These are phyloP conservation scores for Cryptosula pallasiana DNA, from an alignment of 2,888 invertebrate genomes.

Conservation along the genomic window DNA sequence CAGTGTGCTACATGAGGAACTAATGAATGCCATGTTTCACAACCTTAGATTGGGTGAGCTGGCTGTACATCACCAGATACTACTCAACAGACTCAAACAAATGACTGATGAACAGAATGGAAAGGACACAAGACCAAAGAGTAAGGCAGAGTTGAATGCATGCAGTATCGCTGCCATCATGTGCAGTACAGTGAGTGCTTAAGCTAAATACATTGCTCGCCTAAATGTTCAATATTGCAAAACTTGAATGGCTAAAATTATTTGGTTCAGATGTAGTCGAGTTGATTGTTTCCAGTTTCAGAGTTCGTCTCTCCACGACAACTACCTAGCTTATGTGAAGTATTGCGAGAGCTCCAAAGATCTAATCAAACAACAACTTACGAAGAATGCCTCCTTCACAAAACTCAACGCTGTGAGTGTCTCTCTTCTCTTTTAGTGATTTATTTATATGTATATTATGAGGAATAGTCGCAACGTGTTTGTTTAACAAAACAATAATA, in stretches of 20 bases:
- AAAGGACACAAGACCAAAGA: background rate
- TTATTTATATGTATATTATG: background rate
- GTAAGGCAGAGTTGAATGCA: too few relatives aligned
- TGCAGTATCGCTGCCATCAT: background rate
- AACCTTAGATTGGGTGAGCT: background rate
- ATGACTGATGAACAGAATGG: background rate
- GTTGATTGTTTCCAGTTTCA: constrained; percentile 14
- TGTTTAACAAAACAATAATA: too few relatives aligned
- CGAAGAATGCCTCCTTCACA: background rate
- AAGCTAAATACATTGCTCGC: too few relatives aligned
- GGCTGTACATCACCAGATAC: constrained; percentile 3
- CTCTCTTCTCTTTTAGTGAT: background rate
- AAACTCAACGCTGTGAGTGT: constrained; percentile 11
- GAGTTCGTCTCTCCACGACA: background rate
- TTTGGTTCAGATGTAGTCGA: too few relatives aligned
- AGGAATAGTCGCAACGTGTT: too few relatives aligned
- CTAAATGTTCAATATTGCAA: too few relatives aligned
- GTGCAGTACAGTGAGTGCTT: constrained; percentile 6
- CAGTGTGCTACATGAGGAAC: background rate
- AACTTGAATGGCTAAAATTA: too few relatives aligned
- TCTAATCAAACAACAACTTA: background rate
- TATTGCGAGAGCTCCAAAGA: constrained; percentile 5
- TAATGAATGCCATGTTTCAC: constrained; percentile 6
- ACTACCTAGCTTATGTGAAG: constrained; percentile 8
- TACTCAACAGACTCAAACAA: constrained; percentile 5